Evolutionary conservation across 2,797 vertebrate genomes (phyloP).

Genomic region (Argya squamiceps): DNA sequence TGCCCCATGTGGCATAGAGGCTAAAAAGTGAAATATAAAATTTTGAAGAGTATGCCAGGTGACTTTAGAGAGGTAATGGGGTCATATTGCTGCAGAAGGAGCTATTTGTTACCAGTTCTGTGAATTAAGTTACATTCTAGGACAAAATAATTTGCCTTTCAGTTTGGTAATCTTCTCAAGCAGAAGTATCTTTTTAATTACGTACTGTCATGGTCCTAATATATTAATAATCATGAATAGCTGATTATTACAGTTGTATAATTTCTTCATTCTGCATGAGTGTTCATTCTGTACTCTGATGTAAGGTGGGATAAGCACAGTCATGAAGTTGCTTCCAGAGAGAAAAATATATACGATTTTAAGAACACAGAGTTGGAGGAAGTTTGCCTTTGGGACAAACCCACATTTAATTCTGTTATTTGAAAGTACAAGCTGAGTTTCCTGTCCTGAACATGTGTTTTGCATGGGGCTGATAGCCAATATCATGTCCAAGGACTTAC

Average conservation of each 20-base stretch:
- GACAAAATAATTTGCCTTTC: not conserved
- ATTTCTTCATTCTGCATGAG: not conserved
- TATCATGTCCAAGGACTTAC: not conserved
- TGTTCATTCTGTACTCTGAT: not conserved
- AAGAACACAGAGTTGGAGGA: not conserved
- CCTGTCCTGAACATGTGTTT: not conserved
- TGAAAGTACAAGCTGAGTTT: not conserved
- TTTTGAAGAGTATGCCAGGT: not conserved
- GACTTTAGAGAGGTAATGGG: not conserved
- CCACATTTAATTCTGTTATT: not conserved
- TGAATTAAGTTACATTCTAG: not conserved
- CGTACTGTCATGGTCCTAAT: not conserved
- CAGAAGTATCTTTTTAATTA: not conserved
- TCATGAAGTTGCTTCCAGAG: not conserved
- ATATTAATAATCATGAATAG: not conserved
- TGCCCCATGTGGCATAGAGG: not conserved
- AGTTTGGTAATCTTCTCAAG: not conserved
- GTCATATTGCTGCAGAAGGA: not conserved
- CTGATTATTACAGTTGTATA: not conserved
- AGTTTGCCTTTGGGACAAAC: not conserved
- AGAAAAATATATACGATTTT: not conserved
- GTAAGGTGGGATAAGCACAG: not conserved
- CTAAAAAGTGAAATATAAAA: not conserved
- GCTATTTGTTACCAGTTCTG: not conserved
- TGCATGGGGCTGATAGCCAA: not conserved